Conservation (phyloP, 2,888 invertebrate species). For the Nyleta sp. region DNA sequence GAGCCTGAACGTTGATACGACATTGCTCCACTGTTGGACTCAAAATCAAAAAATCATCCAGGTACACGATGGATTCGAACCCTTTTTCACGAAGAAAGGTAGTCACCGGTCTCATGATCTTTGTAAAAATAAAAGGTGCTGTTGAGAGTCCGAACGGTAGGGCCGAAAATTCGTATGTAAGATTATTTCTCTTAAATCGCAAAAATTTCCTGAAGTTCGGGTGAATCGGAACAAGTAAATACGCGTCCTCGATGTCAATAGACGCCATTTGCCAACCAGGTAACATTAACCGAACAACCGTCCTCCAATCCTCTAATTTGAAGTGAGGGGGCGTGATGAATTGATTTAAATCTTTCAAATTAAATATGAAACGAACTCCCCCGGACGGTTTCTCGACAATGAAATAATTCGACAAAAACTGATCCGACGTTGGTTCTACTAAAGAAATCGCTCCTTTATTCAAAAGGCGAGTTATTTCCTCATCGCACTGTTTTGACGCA, state of each 20-base stretch:
- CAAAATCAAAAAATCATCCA: slow-evolving; percentile 33
- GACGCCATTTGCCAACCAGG: slow-evolving; percentile 15
- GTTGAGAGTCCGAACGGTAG: background rate
- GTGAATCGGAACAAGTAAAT: slow-evolving; percentile 9
- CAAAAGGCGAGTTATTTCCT: background rate
- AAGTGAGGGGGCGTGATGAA: slow-evolving; percentile 35
- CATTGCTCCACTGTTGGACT: background rate
- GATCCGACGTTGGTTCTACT: background rate
- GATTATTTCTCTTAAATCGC: background rate
- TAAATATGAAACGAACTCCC: slow-evolving; percentile 21
- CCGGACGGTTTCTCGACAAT: slow-evolving; percentile 19
- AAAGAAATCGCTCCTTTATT: background rate
- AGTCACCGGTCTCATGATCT: background rate
- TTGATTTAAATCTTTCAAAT: slow-evolving; percentile 18
- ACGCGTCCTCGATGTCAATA: slow-evolving; percentile 30
- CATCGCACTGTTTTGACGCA: background rate
- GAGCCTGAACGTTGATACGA: slow-evolving; percentile 5
- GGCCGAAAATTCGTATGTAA: background rate
- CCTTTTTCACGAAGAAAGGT: background rate
- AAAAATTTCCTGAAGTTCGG: slow-evolving; percentile 13
- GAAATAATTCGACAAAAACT: slow-evolving; percentile 12
- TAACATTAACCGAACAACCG: slow-evolving; percentile 19
- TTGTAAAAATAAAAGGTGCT: slow-evolving; percentile 1
- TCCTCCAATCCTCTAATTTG: slow-evolving; percentile 39
- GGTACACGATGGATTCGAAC: slow-evolving; percentile 22